These are phyloP conservation scores for Oxyscelio sp. DNA, from an alignment of 2,888 invertebrate species.

Conservation along the genomic window DNA sequence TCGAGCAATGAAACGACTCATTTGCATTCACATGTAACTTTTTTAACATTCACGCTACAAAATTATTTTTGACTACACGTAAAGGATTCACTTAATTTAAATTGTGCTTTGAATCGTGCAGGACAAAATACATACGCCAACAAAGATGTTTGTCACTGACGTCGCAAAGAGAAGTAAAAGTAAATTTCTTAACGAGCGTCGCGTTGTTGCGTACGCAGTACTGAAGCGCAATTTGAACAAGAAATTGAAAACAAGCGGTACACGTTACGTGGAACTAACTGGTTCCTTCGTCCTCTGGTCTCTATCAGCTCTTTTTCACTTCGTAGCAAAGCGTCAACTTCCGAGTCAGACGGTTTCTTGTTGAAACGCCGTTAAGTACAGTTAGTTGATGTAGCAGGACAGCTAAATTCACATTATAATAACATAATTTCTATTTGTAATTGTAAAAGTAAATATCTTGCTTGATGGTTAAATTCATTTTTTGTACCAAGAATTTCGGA, in stretches of 20 bases:
- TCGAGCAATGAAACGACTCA: no score
- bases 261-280: slow-evolving; percentile 69
- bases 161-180: slow-evolving; percentile 53
- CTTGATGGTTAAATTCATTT: no score
- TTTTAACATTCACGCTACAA: neutral
- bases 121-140: slow-evolving; percentile 13
- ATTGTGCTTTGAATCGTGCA: neutral
- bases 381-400: slow-evolving; percentile 17
- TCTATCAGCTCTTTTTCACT: slow-evolving; percentile 47
- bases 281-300: slow-evolving; percentile 50
- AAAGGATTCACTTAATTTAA: slow-evolving; percentile 25
- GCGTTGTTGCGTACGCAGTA: slow-evolving; percentile 24
- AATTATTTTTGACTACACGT: no score
- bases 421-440: slow-evolving; percentile 39
- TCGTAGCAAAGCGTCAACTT: slow-evolving; percentile 41
- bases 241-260: slow-evolving; percentile 62
- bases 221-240: slow-evolving; percentile 43
- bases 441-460: neutral
- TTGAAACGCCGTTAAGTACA: slow-evolving; percentile 28
- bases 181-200: slow-evolving; percentile 55
- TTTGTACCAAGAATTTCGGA: no score
- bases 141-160: slow-evolving; percentile 47
- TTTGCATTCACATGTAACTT: slow-evolving; percentile 23
- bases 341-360: slow-evolving; percentile 43
- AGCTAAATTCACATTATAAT: slow-evolving; percentile 31